These are phyloP conservation scores for Bedellia somnulentella DNA, from an alignment of 2,888 invertebrate genomes.

Conservation along the genomic window DNA sequence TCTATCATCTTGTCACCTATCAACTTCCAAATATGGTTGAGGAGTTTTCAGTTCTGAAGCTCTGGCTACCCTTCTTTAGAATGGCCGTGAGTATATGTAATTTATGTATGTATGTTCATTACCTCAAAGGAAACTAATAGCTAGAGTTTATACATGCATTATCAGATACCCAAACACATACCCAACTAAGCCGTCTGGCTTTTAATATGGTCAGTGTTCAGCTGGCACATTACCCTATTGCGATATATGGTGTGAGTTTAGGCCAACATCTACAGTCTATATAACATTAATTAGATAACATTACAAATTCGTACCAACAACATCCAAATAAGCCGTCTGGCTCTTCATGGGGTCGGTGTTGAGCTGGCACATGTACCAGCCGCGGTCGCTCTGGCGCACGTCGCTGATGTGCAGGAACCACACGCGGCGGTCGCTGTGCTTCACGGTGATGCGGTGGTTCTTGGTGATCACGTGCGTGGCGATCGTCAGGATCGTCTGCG, in stretches of 20 bases:
- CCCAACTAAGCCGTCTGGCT: constrained; percentile 84
- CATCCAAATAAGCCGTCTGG: constrained; percentile 82
- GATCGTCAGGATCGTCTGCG: constrained; percentile 89
- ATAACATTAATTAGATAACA: no score
- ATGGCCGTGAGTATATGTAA: no score
- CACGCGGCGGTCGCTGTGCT: constrained; percentile 80
- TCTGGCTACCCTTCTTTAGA: no score
- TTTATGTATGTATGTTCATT: no score
- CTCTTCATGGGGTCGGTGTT: constrained; percentile 93
- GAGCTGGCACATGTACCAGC: constrained; percentile 94
- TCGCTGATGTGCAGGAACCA: constrained; percentile 88
- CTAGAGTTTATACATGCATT: no score
- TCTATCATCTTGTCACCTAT: no score
- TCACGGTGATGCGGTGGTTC: constrained; percentile 83
- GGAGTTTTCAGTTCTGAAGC: no score
- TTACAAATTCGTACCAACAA: no score
- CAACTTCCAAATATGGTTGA: no score
- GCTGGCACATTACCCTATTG: constrained; percentile 96
- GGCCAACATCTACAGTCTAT: no score
- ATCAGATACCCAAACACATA: constrained; percentile 23
- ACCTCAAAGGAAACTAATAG: no score
- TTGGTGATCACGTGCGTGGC: constrained; percentile 89
- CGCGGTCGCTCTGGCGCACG: constrained; percentile 80
- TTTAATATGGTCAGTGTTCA: constrained; percentile 92
- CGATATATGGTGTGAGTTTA: no score